Evolutionary conservation across 1,140 invertebrate species (phyloP).

Genomic region (Zaprionus tsacasi): DNA sequence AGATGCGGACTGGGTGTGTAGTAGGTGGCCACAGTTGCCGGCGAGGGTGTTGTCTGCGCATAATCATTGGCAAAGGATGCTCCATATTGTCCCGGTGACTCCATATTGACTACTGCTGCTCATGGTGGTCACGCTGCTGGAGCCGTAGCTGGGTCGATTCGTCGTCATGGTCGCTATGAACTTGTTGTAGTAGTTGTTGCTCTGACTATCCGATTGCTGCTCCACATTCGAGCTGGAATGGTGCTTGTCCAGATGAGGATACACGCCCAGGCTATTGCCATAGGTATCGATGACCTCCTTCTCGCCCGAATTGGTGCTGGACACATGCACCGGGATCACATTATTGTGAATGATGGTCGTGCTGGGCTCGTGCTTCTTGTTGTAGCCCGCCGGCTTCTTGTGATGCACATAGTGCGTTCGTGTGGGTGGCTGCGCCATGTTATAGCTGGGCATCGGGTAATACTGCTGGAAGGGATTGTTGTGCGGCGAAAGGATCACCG

Average conservation of each 20-base stretch:
- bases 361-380: conserved; percentile 48
- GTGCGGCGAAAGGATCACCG: conserved; percentile 58
- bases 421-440: conserved; percentile 17
- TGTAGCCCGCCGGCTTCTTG: conserved; percentile 42
- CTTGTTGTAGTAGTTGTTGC: conserved; percentile 36
- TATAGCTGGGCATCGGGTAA: conserved; percentile 37
- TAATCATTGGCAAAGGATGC: conserved; percentile 57
- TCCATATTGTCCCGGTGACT: conserved; percentile 38
- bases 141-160: conserved; percentile 31
- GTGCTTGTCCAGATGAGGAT: conserved; percentile 58
- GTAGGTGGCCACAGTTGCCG: conserved; percentile 61
- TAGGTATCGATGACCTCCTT: conserved; percentile 74
- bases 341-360: conserved; percentile 84
- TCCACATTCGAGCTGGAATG: neutral
- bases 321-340: conserved; percentile 73
- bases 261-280: conserved; percentile 72
- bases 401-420: conserved; percentile 46
- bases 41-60: conserved; percentile 61
- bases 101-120: conserved; percentile 39
- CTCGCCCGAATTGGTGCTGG: conserved; percentile 70
- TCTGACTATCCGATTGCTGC: neutral
- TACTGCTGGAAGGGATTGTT: conserved; percentile 70
- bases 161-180: conserved; percentile 60
- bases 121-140: conserved; percentile 40
- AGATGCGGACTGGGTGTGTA: conserved; percentile 80